phyloP scores from a whole-genome alignment of 1,140 invertebrate genomes.

The Eulimnadia texana region DNA sequence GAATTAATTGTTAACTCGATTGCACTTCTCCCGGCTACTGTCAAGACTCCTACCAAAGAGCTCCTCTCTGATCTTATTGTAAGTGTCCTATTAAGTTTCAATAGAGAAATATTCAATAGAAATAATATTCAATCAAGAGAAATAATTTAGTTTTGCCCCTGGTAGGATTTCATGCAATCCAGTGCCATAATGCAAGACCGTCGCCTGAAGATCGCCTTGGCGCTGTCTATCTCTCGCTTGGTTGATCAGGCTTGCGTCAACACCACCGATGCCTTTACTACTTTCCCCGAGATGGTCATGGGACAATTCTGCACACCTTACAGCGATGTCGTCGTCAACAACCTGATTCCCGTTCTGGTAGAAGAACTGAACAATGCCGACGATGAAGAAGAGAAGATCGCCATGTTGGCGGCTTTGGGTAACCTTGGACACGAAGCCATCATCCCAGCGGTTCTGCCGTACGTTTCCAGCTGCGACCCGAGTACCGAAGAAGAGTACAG shows the following conservation, averaged over 20 bases:
- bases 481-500: conserved; percentile 5
- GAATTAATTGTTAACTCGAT: conserved; percentile 2
- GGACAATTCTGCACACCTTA: conserved; percentile 15
- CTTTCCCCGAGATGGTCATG: conserved; percentile 14
- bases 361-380: conserved; percentile 6
- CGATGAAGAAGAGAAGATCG: conserved; percentile 9
- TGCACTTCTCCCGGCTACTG: background rate
- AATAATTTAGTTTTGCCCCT: too few species aligned
- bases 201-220: conserved; percentile 14
- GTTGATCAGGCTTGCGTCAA: conserved; percentile 17
- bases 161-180: conserved; percentile 14
- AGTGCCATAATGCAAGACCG: background rate
- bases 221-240: conserved; percentile 7
- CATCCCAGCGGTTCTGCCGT: conserved; percentile 12
- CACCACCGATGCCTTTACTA: conserved; percentile 1
- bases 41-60: conserved; percentile 14
- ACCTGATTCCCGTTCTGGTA: conserved; percentile 11
- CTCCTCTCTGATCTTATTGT: conserved; percentile 7
- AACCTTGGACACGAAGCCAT: conserved; percentile 17
- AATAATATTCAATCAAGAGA: too few species aligned
- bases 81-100: too few species aligned
- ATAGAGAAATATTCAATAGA: too few species aligned
- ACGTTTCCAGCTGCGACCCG: conserved; percentile 11
- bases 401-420: conserved; percentile 12
- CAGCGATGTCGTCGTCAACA: conserved; percentile 9